These are phyloP conservation scores for Sinotaia quadrata DNA, from an alignment of 2,888 invertebrate species.

Conservation along the genomic window DNA sequence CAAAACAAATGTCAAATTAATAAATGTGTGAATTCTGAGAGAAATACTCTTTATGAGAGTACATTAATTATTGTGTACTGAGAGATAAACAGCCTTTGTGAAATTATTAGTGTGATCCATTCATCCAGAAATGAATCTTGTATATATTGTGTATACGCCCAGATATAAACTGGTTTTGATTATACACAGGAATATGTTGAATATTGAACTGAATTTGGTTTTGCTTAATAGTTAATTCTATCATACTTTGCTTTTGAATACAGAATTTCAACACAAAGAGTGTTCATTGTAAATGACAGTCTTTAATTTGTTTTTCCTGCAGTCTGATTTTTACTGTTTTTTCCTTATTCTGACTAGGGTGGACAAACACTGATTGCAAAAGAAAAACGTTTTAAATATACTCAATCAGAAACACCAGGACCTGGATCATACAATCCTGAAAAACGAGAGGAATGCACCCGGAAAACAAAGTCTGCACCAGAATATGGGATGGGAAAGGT, in stretches of 20 bases:
- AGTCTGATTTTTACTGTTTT: constrained; percentile 15
- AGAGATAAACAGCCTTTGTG: no score
- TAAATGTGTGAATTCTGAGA: no score
- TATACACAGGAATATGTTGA: no score
- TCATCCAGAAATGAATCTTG: no score
- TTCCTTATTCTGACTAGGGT: constrained; percentile 50
- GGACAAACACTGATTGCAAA: constrained; percentile 66
- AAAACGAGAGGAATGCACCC: constrained; percentile 45
- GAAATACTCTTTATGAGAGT: no score
- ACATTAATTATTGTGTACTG: no score
- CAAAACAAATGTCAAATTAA: no score
- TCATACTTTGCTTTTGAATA: neutral
- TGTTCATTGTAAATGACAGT: neutral
- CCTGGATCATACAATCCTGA: constrained; percentile 66
- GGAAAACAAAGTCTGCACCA: constrained; percentile 44
- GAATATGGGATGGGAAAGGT: constrained; percentile 49
- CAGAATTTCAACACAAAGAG: neutral
- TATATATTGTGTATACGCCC: no score
- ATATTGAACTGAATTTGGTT: no score
- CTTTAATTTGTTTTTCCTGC: neutral
- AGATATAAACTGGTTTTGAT: no score
- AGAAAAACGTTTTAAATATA: constrained; percentile 60
- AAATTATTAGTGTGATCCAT: no score
- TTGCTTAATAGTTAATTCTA: no score
- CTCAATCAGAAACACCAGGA: constrained; percentile 49